These are phyloP conservation scores for Campaea margaritaria DNA, from an alignment of 2,888 invertebrate species.

Conservation along the genomic window DNA sequence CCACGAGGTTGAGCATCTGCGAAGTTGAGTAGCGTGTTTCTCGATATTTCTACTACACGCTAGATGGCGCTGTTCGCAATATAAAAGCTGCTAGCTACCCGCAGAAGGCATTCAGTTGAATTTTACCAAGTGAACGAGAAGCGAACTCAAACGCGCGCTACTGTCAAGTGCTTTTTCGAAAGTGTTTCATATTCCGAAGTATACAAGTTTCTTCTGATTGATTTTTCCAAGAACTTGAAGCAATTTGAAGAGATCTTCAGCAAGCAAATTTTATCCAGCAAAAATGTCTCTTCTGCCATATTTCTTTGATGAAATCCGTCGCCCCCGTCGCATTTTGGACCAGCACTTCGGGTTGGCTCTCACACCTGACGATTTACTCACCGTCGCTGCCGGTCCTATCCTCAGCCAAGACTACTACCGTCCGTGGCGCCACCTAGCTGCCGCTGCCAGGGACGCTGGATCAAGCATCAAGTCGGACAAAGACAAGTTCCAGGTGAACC, in stretches of 20 bases:
- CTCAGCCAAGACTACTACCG: constrained; percentile 69
- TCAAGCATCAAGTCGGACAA: constrained; percentile 82
- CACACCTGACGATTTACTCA: constrained; percentile 78
- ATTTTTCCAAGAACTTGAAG: background rate
- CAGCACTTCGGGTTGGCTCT: constrained; percentile 84
- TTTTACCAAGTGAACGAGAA: constrained; percentile 14
- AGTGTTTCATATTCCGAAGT: background rate
- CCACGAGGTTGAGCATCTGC: constrained; percentile 8
- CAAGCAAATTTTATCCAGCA: constrained; percentile 3
- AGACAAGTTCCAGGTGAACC: constrained; percentile 83
- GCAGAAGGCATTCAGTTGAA: constrained; percentile 38
- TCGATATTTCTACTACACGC: constrained; percentile 24
- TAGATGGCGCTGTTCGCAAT: constrained; percentile 38
- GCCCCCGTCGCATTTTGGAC: constrained; percentile 78
- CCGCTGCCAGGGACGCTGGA: constrained; percentile 80
- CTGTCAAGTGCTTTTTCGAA: too few species aligned
- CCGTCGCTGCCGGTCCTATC: constrained; percentile 54
- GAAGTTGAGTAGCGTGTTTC: constrained; percentile 14
- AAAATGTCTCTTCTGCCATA: constrained; percentile 82
- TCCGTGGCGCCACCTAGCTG: constrained; percentile 76
- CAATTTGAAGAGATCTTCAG: background rate
- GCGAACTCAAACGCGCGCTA: background rate
- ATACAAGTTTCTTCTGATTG: background rate
- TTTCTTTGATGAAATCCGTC: constrained; percentile 68
- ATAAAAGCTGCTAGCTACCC: constrained; percentile 52